Evolutionary conservation across 2,113 vertebrate genomes (phyloP).

Genomic region (Tricholaema leucomelas): DNA sequence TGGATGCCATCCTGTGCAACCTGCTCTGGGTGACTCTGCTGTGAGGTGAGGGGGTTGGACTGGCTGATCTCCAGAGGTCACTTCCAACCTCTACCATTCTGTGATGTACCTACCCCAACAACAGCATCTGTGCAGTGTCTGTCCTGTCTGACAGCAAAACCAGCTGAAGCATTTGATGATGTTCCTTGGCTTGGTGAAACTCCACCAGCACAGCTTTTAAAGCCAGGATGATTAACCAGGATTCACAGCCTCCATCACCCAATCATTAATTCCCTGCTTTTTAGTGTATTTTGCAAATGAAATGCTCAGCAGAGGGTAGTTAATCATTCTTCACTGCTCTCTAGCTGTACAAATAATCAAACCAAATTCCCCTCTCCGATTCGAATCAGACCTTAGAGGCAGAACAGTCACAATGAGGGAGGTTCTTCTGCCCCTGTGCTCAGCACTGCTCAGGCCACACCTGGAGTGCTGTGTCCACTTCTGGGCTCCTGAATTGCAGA

Average conservation of each 20-base stretch:
- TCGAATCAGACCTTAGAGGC: conserved; percentile 10
- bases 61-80: too few relatives aligned
- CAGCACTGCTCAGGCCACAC: too few relatives aligned
- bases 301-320: conserved; percentile 37
- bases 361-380: conserved; percentile 18
- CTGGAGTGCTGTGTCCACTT: too few relatives aligned
- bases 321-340: conserved; percentile 24
- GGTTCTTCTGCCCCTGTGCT: too few relatives aligned
- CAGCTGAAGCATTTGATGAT: background rate
- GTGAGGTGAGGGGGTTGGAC: too few relatives aligned
- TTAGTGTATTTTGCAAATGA: conserved; percentile 42
- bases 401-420: conserved; percentile 17
- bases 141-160: background rate
- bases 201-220: background rate
- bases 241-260: conserved; percentile 9
- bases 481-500: too few relatives aligned
- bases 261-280: background rate
- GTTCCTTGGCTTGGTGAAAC: background rate
- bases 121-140: background rate
- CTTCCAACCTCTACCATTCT: too few relatives aligned
- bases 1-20: too few relatives aligned
- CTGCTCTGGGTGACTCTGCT: too few relatives aligned
- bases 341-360: conserved; percentile 40
- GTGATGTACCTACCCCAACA: background rate
- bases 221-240: background rate